Conservation (phyloP, 2,888 invertebrate species). For the Synergus japonicus region DNA sequence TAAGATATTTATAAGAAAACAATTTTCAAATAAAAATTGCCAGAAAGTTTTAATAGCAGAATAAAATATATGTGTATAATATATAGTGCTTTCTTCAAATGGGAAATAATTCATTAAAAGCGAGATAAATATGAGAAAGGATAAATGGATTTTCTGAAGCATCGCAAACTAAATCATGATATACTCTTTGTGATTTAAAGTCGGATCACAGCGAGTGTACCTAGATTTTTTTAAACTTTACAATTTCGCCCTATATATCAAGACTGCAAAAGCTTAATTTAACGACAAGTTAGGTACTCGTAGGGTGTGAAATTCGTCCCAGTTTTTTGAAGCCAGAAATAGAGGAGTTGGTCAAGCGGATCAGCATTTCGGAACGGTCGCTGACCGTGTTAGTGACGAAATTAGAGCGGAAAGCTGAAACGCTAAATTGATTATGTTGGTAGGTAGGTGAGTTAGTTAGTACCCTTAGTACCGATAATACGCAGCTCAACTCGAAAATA, state of each 20-base stretch:
- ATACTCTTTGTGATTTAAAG: too few species aligned
- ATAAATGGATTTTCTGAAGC: too few species aligned
- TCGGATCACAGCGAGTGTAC: too few species aligned
- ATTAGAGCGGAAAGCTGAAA: constrained; percentile 30
- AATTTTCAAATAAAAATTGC: too few species aligned
- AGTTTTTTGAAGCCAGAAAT: constrained; percentile 27
- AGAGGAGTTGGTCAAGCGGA: constrained; percentile 36
- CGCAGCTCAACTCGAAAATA: constrained; percentile 5
- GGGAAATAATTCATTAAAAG: too few species aligned
- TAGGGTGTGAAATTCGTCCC: constrained; percentile 33
- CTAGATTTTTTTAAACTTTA: neutral
- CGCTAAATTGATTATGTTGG: constrained; percentile 29
- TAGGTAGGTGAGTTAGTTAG: neutral
- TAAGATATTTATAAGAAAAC: neutral
- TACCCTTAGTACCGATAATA: neutral
- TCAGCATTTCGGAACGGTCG: constrained; percentile 28
- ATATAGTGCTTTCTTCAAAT: too few species aligned
- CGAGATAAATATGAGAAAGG: too few species aligned
- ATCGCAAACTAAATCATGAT: too few species aligned
- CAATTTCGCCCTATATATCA: neutral
- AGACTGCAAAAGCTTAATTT: constrained; percentile 6
- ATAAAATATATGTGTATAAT: too few species aligned
- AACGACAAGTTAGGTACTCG: constrained; percentile 29
- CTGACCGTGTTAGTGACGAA: constrained; percentile 33
- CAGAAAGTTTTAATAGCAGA: too few species aligned